A percentile compares a stretch with the other conserved stretches of the same genome.
These are phyloP conservation scores for Hemithea aestivaria DNA, from an alignment of 2,888 invertebrate species.

Conservation along the genomic window DNA sequence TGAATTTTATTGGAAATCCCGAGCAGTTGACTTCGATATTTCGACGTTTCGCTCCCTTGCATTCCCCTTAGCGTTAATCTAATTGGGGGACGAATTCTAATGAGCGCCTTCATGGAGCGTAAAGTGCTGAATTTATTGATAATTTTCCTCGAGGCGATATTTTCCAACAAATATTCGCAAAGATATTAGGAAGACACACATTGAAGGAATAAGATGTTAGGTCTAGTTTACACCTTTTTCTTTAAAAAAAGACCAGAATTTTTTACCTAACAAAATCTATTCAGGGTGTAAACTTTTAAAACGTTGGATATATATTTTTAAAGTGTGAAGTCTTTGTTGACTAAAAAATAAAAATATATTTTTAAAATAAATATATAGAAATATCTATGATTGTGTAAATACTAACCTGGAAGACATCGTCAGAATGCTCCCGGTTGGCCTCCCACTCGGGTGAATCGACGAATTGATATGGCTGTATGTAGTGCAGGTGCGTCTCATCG, in stretches of 20 bases:
- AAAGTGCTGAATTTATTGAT: slow-evolving; percentile 20
- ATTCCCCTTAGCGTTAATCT: slow-evolving; percentile 39
- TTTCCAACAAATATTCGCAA: slow-evolving; percentile 8
- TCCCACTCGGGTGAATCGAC: slow-evolving; percentile 95
- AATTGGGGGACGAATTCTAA: slow-evolving; percentile 46
- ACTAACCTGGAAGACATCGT: slow-evolving; percentile 86
- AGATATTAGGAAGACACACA: slow-evolving; percentile 6
- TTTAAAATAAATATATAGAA: too few species aligned
- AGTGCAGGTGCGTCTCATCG: slow-evolving; percentile 90
- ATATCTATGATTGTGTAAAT: too few species aligned
- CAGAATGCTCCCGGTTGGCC: slow-evolving; percentile 86
- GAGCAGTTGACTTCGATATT: slow-evolving; percentile 18
- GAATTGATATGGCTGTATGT: slow-evolving; percentile 89
- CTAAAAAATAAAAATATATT: too few species aligned
- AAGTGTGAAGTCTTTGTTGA: too few species aligned
- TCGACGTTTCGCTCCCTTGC: slow-evolving; percentile 9
- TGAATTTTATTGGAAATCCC: slow-evolving; percentile 14
- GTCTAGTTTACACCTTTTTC: too few species aligned
- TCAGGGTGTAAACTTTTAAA: too few species aligned
- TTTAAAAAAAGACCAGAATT: too few species aligned
- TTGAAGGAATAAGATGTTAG: too few species aligned
- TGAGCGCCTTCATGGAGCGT: slow-evolving; percentile 27
- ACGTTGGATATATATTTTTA: too few species aligned
- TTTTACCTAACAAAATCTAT: too few species aligned
- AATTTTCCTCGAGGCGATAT: slow-evolving; percentile 10